Base-by-base conservation (phyloP, 2,113 vertebrate genomes). In the Grus americana region DNA sequence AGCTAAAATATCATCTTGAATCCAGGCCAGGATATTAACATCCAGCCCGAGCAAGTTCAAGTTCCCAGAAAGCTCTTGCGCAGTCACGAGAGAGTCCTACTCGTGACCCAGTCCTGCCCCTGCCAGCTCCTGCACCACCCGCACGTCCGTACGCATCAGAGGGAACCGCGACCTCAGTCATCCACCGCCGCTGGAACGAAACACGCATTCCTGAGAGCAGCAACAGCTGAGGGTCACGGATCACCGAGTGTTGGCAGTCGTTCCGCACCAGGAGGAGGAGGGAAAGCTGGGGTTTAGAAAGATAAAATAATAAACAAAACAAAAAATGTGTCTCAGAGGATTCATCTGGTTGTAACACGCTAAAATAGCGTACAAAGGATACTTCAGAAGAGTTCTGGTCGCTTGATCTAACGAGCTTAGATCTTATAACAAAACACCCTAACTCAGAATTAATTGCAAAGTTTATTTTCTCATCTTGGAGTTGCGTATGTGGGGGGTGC, bases 201-300 rank as follows among this genome's bases (percentile, higher is more conserved):
- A n/a, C 12, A 0, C 6, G 1, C 95, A 61, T 95, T 97, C 96
- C 90, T 2, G 30, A 68, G 71, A 20, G 55, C 89, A 4, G 90
- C 91, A 4, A 79, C 93, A 65, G 83, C 92, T 27, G 71, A 6
- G 71, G 96, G 83, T 70, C 91, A 94, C 34, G 21, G 93, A 80
- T 18, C 54, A 90, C 63, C n/a, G 2, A 26, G 49, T 0, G 0
- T 3, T 91, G 92, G 96, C 92, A 58, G 74, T 16, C 78, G 1
- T 38, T 85, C 91, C 47, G 3, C 70, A 9, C 17, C 21, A 26
- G 18, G 55, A 61, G 61, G 17, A 40, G 23, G 30, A 47, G 67
- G 58, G 34, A 86, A 79, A 73, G 42, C 27, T 13, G 61, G 66
- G 50, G 84, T 82, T 90, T 21, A 29, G 27, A 18, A 47, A 76